A percentile compares a stretch with the other conserved stretches of the same genome.
phyloP scores from a whole-genome alignment of 2,113 vertebrate species.

The Chamaea fasciata region DNA sequence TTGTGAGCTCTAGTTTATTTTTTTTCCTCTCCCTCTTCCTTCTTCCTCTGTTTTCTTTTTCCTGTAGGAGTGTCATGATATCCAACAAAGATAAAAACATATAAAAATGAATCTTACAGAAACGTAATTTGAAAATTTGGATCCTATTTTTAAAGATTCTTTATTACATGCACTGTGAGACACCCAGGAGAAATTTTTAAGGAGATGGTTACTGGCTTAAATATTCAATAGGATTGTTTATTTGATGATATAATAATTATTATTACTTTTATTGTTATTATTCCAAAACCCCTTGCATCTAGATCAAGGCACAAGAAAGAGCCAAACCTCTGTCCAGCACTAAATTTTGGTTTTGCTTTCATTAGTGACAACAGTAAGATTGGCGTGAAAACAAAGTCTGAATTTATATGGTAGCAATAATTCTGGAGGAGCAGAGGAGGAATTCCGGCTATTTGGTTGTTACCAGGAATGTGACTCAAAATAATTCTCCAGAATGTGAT shows the following conservation, averaged over 20 bases:
- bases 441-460: neutral
- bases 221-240: neutral
- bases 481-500: neutral
- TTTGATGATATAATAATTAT: neutral
- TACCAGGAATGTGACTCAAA: neutral
- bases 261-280: neutral
- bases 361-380: neutral
- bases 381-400: neutral
- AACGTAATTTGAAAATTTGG: neutral
- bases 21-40: neutral
- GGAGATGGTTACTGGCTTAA: neutral
- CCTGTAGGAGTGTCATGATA: neutral
- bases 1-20: neutral
- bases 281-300: neutral
- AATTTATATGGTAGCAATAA: neutral
- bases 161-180: neutral
- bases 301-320: neutral
- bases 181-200: neutral
- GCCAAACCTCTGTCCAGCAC: neutral
- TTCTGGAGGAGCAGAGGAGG: neutral
- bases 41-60: neutral
- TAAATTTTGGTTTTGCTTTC: neutral
- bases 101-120: neutral
- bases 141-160: neutral
- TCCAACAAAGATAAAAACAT: neutral